Evolutionary conservation across 2,113 vertebrate genomes (phyloP).

Genomic region (Podiceps cristatus): DNA sequence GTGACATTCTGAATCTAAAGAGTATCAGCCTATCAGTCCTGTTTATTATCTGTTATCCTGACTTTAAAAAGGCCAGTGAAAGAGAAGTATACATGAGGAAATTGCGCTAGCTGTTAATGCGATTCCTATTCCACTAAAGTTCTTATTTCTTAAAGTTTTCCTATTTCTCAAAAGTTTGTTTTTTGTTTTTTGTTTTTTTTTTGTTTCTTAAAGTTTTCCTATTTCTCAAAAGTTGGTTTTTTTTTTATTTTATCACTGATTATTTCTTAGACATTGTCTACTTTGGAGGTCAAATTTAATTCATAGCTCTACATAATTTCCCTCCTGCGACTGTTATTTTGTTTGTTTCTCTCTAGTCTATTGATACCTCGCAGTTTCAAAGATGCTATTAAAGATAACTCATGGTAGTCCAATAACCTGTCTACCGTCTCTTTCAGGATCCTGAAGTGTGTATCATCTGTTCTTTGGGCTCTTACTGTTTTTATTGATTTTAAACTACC

Average conservation of each 20-base stretch:
- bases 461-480: background rate
- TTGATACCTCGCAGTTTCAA: background rate
- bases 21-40: background rate
- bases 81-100: background rate
- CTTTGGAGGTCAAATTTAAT: background rate
- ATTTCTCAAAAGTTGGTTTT: background rate
- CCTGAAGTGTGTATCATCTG: background rate
- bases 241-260: background rate
- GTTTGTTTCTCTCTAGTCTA: background rate
- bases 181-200: too few relatives aligned
- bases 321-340: background rate
- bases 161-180: background rate
- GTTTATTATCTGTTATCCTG: background rate
- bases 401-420: background rate
- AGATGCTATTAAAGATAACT: background rate
- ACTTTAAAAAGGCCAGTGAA: background rate
- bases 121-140: background rate
- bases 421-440: background rate
- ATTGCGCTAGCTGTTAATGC: background rate
- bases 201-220: background rate
- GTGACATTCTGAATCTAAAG: background rate
- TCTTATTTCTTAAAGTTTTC: background rate
- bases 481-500: slow-evolving; percentile 52
- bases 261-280: background rate
- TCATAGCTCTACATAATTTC: background rate